Conservation (phyloP, 2,113 vertebrate species). For the Hoplias malabaricus region DNA sequence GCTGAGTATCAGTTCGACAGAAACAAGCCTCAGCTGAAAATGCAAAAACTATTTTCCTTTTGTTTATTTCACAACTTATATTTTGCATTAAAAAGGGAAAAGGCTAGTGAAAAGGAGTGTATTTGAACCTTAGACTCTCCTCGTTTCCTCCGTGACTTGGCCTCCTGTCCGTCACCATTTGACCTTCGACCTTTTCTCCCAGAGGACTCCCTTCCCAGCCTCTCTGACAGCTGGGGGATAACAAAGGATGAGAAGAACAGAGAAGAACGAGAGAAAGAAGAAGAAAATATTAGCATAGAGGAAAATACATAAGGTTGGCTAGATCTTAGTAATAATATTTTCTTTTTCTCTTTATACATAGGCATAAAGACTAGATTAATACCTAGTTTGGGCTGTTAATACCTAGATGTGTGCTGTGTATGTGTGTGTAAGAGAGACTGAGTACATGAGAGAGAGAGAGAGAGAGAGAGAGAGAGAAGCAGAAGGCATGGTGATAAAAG, state of each 20-base stretch:
- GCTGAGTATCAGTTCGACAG: too few relatives aligned
- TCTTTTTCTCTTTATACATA: not conserved
- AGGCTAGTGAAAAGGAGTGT: not conserved
- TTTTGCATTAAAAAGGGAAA: not conserved
- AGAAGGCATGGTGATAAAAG: slow-evolving; percentile 46
- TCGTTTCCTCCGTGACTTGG: slow-evolving; percentile 91
- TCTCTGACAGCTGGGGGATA: slow-evolving; percentile 73
- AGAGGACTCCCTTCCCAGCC: slow-evolving; percentile 80
- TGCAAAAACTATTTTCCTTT: too few relatives aligned
- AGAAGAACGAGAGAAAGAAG: slow-evolving; percentile 25
- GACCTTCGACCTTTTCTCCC: slow-evolving; percentile 93
- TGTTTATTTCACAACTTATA: too few relatives aligned
- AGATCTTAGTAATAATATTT: not conserved
- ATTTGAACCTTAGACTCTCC: slow-evolving; percentile 75
- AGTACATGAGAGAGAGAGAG: not conserved
- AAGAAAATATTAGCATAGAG: slow-evolving; percentile 20
- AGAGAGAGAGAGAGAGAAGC: not conserved
- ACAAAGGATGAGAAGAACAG: slow-evolving; percentile 60
- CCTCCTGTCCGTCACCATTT: slow-evolving; percentile 94
- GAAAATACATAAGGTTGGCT: not conserved
- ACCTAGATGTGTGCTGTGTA: not conserved
- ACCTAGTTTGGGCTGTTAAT: slow-evolving; percentile 6
- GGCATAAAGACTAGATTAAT: not conserved
- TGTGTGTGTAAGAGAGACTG: not conserved
- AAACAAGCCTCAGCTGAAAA: too few relatives aligned